A percentile compares a stretch with the other conserved stretches of the same genome.
Evolutionary conservation across 2,113 vertebrate species (phyloP).

Genomic region (Phylloscopus whistleri): DNA sequence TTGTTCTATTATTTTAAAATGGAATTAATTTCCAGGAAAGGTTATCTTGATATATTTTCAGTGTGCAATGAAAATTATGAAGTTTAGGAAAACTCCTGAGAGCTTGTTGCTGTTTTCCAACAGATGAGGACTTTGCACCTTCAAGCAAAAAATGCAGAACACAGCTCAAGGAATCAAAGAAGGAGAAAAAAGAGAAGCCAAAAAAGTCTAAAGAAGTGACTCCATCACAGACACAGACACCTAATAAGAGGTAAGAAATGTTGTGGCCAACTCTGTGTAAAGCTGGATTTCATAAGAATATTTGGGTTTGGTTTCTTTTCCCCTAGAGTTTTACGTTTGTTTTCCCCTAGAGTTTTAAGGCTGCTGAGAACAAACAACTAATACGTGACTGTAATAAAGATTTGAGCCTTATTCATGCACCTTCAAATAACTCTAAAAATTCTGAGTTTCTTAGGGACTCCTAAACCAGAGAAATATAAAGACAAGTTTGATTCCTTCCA

Average conservation of each 20-base stretch:
- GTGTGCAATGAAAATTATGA: not conserved
- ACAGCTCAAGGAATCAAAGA: conserved; percentile 56
- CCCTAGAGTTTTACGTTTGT: not conserved
- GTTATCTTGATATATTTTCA: not conserved
- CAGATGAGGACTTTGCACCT: conserved; percentile 89
- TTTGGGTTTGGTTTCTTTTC: not conserved
- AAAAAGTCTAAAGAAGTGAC: conserved; percentile 65
- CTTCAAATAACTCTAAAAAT: not conserved
- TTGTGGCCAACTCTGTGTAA: not conserved
- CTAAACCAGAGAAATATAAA: not conserved
- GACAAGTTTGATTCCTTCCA: not conserved
- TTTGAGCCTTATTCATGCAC: not conserved
- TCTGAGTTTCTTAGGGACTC: not conserved
- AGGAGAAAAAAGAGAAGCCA: conserved; percentile 65
- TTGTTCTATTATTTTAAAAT: not conserved
- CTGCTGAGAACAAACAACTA: not conserved
- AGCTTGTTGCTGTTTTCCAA: not conserved
- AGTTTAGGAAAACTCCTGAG: not conserved
- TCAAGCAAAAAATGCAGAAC: conserved; percentile 81
- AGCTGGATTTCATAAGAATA: not conserved
- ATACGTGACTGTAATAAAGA: not conserved
- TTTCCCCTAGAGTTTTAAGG: not conserved
- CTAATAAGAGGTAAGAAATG: conserved; percentile 76
- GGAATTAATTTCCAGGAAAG: not conserved
- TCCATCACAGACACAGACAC: conserved; percentile 10